Conservation (phyloP, 2,888 invertebrate species). For the Apoda limacodes region DNA sequence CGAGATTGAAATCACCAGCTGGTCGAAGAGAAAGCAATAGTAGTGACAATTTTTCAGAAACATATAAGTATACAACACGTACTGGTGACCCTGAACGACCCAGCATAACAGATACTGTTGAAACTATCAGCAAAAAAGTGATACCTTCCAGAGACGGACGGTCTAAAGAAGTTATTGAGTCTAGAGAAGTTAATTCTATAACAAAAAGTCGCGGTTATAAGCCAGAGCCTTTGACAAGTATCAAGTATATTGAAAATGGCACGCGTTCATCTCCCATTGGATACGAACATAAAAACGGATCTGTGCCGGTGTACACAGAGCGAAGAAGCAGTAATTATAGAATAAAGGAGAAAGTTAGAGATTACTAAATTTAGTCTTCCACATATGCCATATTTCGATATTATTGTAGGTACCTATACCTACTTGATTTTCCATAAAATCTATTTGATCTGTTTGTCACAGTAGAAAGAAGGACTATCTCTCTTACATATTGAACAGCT, state of each 20-base stretch:
- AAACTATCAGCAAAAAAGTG: conserved; percentile 76
- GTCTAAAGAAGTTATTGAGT: conserved; percentile 76
- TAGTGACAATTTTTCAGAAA: conserved; percentile 78
- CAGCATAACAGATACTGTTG: conserved; percentile 77
- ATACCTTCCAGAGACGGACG: conserved; percentile 74
- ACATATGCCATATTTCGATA: too few relatives aligned
- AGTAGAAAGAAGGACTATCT: conserved; percentile 2
- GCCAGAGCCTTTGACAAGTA: conserved; percentile 50
- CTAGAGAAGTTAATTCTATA: conserved; percentile 77
- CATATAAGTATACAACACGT: conserved; percentile 76
- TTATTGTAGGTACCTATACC: too few relatives aligned
- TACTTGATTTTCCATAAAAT: too few relatives aligned
- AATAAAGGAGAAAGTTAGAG: conserved; percentile 58
- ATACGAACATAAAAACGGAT: conserved; percentile 48
- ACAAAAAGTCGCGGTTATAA: conserved; percentile 73
- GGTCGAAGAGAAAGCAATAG: conserved; percentile 75
- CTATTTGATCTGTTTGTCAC: too few relatives aligned
- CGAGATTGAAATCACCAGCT: conserved; percentile 54
- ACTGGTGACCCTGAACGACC: conserved; percentile 76
- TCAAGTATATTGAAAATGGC: conserved; percentile 70
- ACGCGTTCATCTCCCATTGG: conserved; percentile 40
- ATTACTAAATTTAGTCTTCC: conserved; percentile 60
- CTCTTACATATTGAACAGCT: conserved; percentile 1
- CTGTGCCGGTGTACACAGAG: conserved; percentile 41
- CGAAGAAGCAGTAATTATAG: conserved; percentile 58